Conservation (phyloP, 2,797 vertebrate species). For the Lycodopsis pacificus region DNA sequence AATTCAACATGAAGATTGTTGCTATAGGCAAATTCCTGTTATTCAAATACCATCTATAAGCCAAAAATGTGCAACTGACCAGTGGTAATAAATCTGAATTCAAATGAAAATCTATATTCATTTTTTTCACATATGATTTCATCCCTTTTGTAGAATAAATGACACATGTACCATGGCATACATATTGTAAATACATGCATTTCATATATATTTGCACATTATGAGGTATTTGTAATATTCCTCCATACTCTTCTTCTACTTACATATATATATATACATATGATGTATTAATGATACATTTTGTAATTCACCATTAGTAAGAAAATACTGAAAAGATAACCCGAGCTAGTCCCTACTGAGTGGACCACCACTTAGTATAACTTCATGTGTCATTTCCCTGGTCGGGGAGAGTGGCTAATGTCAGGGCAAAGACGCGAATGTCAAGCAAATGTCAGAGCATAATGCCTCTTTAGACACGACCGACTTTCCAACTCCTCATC, state of each 20-base stretch:
- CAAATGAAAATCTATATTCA: not conserved
- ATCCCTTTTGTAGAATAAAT: not conserved
- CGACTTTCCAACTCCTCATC: slow-evolving; percentile 40
- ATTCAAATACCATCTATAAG: not conserved
- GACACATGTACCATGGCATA: not conserved
- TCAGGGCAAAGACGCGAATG: slow-evolving; percentile 65
- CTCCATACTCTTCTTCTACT: not conserved
- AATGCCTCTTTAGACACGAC: slow-evolving; percentile 63
- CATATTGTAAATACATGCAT: not conserved
- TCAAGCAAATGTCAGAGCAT: slow-evolving; percentile 75
- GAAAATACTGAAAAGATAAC: slow-evolving; percentile 3
- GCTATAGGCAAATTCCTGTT: not conserved
- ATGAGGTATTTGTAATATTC: not conserved
- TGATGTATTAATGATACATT: not conserved
- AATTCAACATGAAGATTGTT: not conserved
- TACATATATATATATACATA: too few relatives aligned
- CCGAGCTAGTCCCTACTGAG: slow-evolving; percentile 4
- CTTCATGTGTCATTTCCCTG: slow-evolving; percentile 48
- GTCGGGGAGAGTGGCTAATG: slow-evolving; percentile 55
- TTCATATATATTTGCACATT: not conserved
- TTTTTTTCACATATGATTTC: not conserved
- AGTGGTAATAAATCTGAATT: not conserved
- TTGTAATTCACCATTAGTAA: not conserved
- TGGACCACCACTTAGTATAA: slow-evolving; percentile 33
- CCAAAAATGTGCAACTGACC: not conserved